Evolutionary conservation across 2,797 vertebrate species (phyloP), one percentile per base, ranked within the genome.

Genomic region (Crax fasciolata): DNA sequence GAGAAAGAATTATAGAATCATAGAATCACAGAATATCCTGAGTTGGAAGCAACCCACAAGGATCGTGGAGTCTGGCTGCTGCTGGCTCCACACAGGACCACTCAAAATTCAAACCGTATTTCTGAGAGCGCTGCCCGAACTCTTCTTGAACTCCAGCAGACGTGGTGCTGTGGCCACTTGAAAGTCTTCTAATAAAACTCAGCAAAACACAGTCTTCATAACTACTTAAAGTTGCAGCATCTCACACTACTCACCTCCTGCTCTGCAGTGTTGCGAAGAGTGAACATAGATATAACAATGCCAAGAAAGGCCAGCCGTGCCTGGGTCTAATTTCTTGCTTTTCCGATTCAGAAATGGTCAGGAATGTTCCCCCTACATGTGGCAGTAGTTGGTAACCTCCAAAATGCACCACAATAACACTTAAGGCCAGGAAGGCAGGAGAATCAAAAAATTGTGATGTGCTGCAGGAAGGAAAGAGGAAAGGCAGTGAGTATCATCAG

Each of bases 201-300:
- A 49, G 32, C 58, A 94, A 84, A 96, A 80, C 58, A 57, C 18
- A 86, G 38, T 10, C 39, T 77, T 81, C 44, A 77, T 48, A 83
- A 54, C 46, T 32, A 7, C 20, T 72, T 78, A 43, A 38, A 90
- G 49, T 14, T 65, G 13, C 49, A 87, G 13, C 49, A 32, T 70
- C 73, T 70, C 51, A 48, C 21, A n/a, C 24, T 62, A 30, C 8
- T 23, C 5, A 13, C n/a, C 28, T 11, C 61, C 30, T 55, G 44
- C 55, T 65, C 61, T 66, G 30, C 44, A 58, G 30, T 51, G 61
- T 23, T 76, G 35, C 20, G 2, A 4, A 14, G 23, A 39, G n/a
- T 17, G 11, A 41, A 14, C 16, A 12, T 11, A 58, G 32, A 14
- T 49, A 35, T 10, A 76, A 35, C 2, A 27, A n/a, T 27, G 43